phyloP scores from a whole-genome alignment of 2,113 vertebrate genomes.

The Grammomys dolichurus region DNA sequence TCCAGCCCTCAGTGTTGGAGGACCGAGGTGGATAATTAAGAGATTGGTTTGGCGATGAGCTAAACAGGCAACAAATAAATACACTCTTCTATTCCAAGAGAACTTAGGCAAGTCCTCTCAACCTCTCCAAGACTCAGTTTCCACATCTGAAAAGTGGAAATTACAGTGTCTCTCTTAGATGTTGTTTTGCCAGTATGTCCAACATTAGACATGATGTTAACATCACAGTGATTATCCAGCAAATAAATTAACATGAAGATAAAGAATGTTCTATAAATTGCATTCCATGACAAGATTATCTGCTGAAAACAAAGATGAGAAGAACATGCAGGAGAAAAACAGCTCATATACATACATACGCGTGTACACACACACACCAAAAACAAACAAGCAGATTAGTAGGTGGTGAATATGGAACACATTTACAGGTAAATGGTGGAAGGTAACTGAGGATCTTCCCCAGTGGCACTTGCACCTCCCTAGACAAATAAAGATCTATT shows the following conservation, averaged over 20 bases:
- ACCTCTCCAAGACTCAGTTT: neutral
- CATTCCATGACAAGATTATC: neutral
- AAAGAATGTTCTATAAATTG: neutral
- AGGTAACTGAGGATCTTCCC: neutral
- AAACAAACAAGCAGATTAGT: neutral
- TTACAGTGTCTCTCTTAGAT: neutral
- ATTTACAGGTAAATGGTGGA: neutral
- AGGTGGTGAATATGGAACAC: neutral
- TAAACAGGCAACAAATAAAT: neutral
- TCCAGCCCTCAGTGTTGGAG: neutral
- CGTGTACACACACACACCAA: neutral
- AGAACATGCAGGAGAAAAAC: conserved; percentile 12
- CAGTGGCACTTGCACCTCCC: neutral
- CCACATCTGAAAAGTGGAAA: neutral
- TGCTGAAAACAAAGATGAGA: conserved; percentile 34
- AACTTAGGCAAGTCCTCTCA: neutral
- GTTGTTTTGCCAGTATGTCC: neutral
- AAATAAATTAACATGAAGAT: neutral
- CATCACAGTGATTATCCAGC: neutral
- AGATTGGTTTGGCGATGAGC: neutral
- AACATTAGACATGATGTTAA: neutral
- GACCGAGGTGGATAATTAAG: accelerated
- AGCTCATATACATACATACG: neutral
- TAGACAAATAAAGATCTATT: conserved; percentile 27
- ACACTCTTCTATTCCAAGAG: neutral